Conservation (phyloP, 64 coral and sea anemone genomes). For the Montipora capricornis region DNA sequence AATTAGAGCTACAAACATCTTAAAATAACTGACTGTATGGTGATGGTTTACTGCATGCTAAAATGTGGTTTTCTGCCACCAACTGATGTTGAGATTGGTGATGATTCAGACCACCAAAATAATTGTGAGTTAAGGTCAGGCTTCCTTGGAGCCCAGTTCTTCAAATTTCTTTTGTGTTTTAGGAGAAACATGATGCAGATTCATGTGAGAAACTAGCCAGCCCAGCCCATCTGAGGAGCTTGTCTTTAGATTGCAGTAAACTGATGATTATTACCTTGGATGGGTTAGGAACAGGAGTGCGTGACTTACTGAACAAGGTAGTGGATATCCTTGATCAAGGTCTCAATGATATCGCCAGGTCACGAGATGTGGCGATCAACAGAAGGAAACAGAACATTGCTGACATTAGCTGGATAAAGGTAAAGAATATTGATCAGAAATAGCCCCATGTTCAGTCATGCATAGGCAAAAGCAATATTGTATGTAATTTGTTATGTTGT, state of each 20-base stretch:
- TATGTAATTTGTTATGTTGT: too few relatives aligned
- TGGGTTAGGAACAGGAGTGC: conserved; percentile 46
- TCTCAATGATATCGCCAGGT: conserved; percentile 66
- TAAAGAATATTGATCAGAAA: background rate
- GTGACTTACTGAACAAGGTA: conserved; percentile 75
- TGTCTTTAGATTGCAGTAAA: conserved; percentile 56
- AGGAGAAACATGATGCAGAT: conserved; percentile 38
- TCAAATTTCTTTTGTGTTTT: conserved; percentile 2
- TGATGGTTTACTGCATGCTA: too few relatives aligned
- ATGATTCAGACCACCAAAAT: too few relatives aligned
- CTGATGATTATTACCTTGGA: conserved; percentile 51
- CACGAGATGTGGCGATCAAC: conserved; percentile 75
- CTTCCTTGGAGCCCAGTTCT: too few relatives aligned
- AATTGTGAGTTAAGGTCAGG: too few relatives aligned
- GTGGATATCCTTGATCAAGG: conserved; percentile 74
- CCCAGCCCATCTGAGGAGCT: background rate
- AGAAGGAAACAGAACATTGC: conserved; percentile 65
- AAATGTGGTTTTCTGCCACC: too few relatives aligned
- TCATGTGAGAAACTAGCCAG: conserved; percentile 1
- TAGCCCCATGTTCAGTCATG: background rate
- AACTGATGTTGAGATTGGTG: too few relatives aligned
- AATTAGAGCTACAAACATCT: too few relatives aligned
- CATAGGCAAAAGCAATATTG: too few relatives aligned
- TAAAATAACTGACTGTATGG: too few relatives aligned
- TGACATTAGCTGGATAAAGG: conserved; percentile 85